A percentile compares a stretch with the other conserved stretches of the same genome.
Evolutionary conservation across 2,113 vertebrate species (phyloP).

Genomic region (Chlorocebus sabaeus): DNA sequence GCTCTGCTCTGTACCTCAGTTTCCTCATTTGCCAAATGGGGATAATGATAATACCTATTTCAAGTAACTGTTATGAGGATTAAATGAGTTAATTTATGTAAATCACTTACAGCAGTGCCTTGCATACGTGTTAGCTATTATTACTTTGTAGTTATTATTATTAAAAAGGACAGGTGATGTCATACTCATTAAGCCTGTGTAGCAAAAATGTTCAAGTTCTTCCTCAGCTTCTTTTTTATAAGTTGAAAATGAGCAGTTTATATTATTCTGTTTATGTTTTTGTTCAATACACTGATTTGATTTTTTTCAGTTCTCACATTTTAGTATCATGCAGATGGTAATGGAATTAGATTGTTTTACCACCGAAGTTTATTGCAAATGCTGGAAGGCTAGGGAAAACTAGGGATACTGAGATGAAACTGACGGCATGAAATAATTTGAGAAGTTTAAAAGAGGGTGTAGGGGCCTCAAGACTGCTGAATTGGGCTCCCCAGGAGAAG

Average conservation of each 20-base stretch:
- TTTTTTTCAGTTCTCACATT: conserved; percentile 34
- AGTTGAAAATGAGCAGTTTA: conserved; percentile 30
- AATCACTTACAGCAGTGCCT: not conserved
- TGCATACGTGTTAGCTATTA: not conserved
- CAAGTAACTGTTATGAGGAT: not conserved
- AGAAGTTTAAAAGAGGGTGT: not conserved
- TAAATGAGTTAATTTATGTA: conserved; percentile 31
- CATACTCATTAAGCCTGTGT: not conserved
- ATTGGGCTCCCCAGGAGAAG: not conserved
- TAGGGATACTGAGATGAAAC: not conserved
- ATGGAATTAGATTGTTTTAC: conserved; percentile 38
- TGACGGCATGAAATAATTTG: not conserved
- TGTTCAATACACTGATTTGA: conserved; percentile 34
- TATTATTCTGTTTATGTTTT: conserved; percentile 16
- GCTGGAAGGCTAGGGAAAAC: not conserved
- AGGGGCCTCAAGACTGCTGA: not conserved
- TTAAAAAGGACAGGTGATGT: not conserved
- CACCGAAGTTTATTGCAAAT: not conserved
- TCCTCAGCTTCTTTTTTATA: not conserved
- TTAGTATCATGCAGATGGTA: conserved; percentile 14
- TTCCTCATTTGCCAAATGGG: not conserved
- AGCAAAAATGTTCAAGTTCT: conserved; percentile 23
- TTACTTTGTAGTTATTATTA: conserved; percentile 23
- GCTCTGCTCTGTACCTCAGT: not conserved
- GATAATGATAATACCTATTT: not conserved